phyloP scores from a whole-genome alignment of 2,113 vertebrate genomes.

The Antechinus stuartii region DNA sequence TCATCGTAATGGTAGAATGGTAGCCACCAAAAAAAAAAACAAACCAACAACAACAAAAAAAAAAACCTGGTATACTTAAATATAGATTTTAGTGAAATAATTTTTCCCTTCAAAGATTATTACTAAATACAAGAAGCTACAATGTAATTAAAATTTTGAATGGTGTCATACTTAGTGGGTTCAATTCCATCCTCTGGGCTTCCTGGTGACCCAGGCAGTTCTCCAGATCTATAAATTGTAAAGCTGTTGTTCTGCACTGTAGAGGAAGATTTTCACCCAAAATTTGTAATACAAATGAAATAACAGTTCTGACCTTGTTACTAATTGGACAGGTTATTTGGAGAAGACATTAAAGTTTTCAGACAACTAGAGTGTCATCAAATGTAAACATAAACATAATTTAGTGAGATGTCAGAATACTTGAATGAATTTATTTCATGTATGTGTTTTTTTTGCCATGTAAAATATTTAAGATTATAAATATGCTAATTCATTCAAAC shows the following conservation, averaged over 20 bases:
- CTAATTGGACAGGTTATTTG: not conserved
- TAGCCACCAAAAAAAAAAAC: not conserved
- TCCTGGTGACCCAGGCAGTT: not conserved
- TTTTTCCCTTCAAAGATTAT: not conserved
- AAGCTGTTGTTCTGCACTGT: not conserved
- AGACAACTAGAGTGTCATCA: not conserved
- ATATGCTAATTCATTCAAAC: not conserved
- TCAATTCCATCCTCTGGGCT: not conserved
- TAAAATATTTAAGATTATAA: not conserved
- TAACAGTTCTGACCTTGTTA: not conserved
- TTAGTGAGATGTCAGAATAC: not conserved
- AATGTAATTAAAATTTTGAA: not conserved
- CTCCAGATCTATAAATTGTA: not conserved
- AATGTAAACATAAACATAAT: not conserved
- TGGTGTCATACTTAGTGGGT: not conserved
- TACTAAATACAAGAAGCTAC: not conserved
- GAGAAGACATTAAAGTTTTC: not conserved
- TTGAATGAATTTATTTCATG: not conserved
- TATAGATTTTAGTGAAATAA: not conserved
- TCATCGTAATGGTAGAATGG: conserved; percentile 22
- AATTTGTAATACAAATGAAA: not conserved
- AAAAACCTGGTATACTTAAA: not conserved
- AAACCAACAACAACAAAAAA: no score
- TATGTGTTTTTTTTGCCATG: not conserved
- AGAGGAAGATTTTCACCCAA: not conserved